Percentiles rank a stretch among this genome's conserved stretches.
Conservation (phyloP, 2,113 vertebrate genomes). For the Leucosticte australis region DNA sequence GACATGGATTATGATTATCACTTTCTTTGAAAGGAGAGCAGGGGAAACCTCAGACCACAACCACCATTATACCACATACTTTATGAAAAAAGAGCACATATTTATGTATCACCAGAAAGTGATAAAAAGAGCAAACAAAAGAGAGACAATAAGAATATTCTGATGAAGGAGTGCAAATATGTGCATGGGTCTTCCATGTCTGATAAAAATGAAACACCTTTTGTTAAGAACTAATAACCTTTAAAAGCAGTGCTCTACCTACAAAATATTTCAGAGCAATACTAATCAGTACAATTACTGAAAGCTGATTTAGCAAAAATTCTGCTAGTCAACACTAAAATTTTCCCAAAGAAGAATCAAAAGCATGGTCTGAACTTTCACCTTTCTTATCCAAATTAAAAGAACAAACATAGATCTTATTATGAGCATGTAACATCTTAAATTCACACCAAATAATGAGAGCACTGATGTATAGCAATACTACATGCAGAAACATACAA, state of each 20-base stretch:
- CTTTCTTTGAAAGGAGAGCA: neutral
- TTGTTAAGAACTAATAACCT: neutral
- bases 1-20: neutral
- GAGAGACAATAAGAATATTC: neutral
- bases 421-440: neutral
- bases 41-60: neutral
- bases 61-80: neutral
- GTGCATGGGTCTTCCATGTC: fast-evolving
- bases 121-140: neutral
- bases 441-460: neutral
- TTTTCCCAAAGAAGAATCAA: neutral
- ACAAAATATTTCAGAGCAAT: neutral
- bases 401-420: neutral
- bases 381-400: neutral
- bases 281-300: neutral
- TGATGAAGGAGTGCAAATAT: neutral
- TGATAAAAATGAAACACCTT: neutral
- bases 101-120: neutral
- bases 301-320: neutral
- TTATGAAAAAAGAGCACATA: neutral
- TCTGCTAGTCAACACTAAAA: neutral
- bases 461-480: neutral
- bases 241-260: neutral
- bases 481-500: neutral
- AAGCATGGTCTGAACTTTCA: neutral